Conservation (phyloP, 2,888 invertebrate species). For the Cephus pygmeus region DNA sequence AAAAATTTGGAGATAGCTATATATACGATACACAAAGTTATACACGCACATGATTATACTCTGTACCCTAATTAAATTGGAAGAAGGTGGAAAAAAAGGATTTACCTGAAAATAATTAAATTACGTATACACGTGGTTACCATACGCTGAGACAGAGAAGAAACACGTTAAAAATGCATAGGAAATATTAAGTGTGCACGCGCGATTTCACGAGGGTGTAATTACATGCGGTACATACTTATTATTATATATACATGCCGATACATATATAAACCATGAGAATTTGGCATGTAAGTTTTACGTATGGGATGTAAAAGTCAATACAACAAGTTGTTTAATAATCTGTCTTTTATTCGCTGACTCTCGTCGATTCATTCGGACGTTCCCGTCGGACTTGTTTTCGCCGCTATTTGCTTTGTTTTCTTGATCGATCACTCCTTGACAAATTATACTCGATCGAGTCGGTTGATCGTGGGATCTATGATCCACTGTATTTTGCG, state of each 20-base stretch:
- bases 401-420: background rate
- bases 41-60: conserved; percentile 39
- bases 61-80: conserved; percentile 19
- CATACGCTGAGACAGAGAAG: conserved; percentile 22
- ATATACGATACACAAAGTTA: background rate
- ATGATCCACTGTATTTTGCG: background rate
- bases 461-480: background rate
- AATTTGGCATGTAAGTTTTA: conserved; percentile 25
- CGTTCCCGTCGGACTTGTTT: conserved; percentile 34
- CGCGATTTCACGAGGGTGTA: conserved; percentile 24
- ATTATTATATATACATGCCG: conserved; percentile 24
- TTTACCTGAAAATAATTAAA: conserved; percentile 16
- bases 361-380: conserved; percentile 62
- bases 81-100: conserved; percentile 4
- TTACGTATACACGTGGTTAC: conserved; percentile 27
- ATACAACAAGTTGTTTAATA: conserved; percentile 48
- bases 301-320: conserved; percentile 43
- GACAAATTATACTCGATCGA: background rate
- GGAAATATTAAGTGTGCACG: conserved; percentile 4
- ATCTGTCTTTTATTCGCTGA: conserved; percentile 51
- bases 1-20: background rate
- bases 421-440: background rate
- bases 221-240: conserved; percentile 31
- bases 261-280: conserved; percentile 19
- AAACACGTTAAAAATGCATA: conserved; percentile 19